A percentile compares a stretch with the other conserved stretches of the same genome.
These are phyloP conservation scores for Cyprinodon tularosa DNA, from an alignment of 2,113 vertebrate genomes.

Conservation along the genomic window DNA sequence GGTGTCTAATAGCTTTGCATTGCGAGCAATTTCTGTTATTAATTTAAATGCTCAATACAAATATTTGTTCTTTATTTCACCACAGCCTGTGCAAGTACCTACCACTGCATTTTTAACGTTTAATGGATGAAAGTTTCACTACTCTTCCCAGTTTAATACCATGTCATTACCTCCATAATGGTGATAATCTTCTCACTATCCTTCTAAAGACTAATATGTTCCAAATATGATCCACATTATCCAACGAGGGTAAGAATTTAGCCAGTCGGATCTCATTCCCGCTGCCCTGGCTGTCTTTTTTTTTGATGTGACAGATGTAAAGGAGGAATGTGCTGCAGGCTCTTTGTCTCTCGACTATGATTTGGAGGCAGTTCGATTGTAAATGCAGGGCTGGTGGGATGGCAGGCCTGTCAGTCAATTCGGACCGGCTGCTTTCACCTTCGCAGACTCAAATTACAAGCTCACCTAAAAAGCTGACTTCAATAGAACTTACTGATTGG, in stretches of 20 bases:
- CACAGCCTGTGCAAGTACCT: neutral
- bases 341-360: slow-evolving; percentile 50
- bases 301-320: slow-evolving; percentile 36
- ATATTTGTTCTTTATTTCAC: neutral
- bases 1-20: no score
- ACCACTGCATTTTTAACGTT: neutral
- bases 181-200: slow-evolving; percentile 28
- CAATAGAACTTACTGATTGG: slow-evolving; percentile 25
- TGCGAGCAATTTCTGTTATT: neutral
- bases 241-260: slow-evolving; percentile 30
- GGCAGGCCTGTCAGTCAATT: slow-evolving; percentile 61
- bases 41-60: neutral
- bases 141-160: slow-evolving; percentile 28
- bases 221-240: neutral
- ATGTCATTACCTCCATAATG: slow-evolving; percentile 29
- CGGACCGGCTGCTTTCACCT: slow-evolving; percentile 38
- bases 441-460: slow-evolving; percentile 12
- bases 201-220: neutral
- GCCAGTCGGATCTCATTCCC: slow-evolving; percentile 43
- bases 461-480: neutral
- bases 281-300: slow-evolving; percentile 24
- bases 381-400: slow-evolving; percentile 43
- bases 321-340: slow-evolving; percentile 65
- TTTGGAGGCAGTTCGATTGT: slow-evolving; percentile 47
- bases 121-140: slow-evolving; percentile 8